These are phyloP conservation scores for Athrips mouffetella DNA, from an alignment of 2,888 invertebrate genomes.

Conservation along the genomic window DNA sequence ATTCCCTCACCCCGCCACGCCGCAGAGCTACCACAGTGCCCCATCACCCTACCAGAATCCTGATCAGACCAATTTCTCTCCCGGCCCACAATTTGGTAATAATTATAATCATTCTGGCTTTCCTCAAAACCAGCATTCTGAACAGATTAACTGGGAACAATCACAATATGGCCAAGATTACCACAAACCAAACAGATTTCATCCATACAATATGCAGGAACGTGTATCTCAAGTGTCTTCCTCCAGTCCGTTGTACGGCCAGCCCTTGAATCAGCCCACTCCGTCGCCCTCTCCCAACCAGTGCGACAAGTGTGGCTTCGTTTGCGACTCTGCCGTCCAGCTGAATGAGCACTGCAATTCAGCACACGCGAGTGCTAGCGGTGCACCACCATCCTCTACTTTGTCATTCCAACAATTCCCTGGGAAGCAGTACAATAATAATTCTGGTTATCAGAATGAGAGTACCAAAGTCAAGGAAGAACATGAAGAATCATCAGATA, in stretches of 20 bases:
- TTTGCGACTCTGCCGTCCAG: conserved; percentile 86
- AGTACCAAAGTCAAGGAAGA: conserved; percentile 79
- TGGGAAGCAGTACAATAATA: conserved; percentile 67
- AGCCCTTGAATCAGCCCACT: conserved; percentile 81
- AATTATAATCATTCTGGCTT: conserved; percentile 73
- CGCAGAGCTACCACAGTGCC: conserved; percentile 82
- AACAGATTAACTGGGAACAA: conserved; percentile 71
- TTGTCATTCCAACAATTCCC: conserved; percentile 75
- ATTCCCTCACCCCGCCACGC: conserved; percentile 81
- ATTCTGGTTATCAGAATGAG: conserved; percentile 66
- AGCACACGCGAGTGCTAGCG: conserved; percentile 77
- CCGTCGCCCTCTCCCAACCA: conserved; percentile 86
- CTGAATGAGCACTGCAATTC: conserved; percentile 86
- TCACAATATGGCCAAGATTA: conserved; percentile 68
- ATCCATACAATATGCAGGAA: conserved; percentile 76
- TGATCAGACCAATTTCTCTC: conserved; percentile 79
- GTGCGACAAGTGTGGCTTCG: conserved; percentile 90
- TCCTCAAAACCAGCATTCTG: conserved; percentile 69
- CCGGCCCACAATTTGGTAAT: conserved; percentile 70
- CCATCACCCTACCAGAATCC: conserved; percentile 82
- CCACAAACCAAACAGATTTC: conserved; percentile 66
- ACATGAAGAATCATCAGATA: conserved; percentile 86
- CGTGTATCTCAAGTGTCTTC: conserved; percentile 73
- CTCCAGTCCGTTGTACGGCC: conserved; percentile 77
- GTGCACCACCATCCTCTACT: conserved; percentile 59